Percentiles rank a stretch among this genome's conserved stretches.
Conservation (phyloP, 2,113 vertebrate species). For the Motacilla tschutschensis region DNA sequence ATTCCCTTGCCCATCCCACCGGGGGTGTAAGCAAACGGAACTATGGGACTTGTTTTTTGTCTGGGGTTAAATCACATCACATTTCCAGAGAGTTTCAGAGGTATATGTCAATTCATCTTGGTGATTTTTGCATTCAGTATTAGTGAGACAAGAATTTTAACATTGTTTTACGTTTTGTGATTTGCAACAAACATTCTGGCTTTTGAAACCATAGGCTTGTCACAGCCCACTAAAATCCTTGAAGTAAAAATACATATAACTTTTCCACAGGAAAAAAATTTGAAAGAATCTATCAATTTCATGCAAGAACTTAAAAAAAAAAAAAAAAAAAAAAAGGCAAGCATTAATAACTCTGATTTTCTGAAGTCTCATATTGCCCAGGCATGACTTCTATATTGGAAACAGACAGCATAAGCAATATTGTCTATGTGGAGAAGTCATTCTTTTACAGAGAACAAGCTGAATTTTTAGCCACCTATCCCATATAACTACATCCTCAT, state of each 20-base stretch:
- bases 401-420: background rate
- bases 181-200: background rate
- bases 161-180: background rate
- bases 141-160: background rate
- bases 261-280: background rate
- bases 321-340: background rate
- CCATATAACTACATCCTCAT: background rate
- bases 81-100: background rate
- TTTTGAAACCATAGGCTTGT: background rate
- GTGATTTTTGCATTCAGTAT: background rate
- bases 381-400: background rate
- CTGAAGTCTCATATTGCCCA: background rate
- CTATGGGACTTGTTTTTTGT: background rate
- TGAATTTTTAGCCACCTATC: background rate
- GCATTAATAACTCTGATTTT: background rate
- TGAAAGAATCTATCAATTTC: background rate
- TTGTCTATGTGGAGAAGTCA: background rate
- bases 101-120: background rate
- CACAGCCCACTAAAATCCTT: background rate
- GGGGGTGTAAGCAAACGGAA: fast-evolving
- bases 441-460: background rate
- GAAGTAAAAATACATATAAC: background rate
- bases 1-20: background rate
- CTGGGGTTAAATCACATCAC: background rate
- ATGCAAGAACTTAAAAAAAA: background rate